A percentile compares a stretch with the other conserved stretches of the same genome.
phyloP scores from a whole-genome alignment of 2,113 vertebrate genomes.

The Alouatta palliata region DNA sequence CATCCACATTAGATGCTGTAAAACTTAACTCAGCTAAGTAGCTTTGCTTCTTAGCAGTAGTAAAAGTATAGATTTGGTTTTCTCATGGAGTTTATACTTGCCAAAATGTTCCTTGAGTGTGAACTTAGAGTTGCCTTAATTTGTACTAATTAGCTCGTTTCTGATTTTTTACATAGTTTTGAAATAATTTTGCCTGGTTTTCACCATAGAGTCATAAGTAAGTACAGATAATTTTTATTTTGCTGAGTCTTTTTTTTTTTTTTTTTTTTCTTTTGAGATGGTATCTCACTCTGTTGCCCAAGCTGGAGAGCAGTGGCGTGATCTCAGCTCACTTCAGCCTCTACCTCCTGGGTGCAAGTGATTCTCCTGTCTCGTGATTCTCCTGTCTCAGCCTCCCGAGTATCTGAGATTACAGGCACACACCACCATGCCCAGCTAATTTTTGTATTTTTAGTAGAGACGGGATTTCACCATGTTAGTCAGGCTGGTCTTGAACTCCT shows the following conservation, averaged over 20 bases:
- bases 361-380: no score
- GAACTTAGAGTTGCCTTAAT: neutral
- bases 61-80: neutral
- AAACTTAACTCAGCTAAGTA: slow-evolving; percentile 55
- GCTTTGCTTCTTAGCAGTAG: slow-evolving; percentile 34
- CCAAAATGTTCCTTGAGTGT: neutral
- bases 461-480: no score
- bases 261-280: no score
- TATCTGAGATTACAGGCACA: no score
- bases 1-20: slow-evolving; percentile 46
- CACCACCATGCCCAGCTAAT: no score
- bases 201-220: neutral
- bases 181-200: slow-evolving; percentile 21
- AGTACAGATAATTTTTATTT: neutral
- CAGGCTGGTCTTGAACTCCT: no score
- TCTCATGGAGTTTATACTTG: neutral
- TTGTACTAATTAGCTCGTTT: neutral
- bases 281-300: no score
- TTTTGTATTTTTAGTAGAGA: no score
- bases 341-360: no score
- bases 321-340: no score
- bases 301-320: no score
- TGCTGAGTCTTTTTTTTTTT: neutral
- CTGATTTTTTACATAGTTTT: neutral
- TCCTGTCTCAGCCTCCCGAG: no score